Conservation (phyloP, 2,888 invertebrate genomes). For the Diplazon laetatorius region DNA sequence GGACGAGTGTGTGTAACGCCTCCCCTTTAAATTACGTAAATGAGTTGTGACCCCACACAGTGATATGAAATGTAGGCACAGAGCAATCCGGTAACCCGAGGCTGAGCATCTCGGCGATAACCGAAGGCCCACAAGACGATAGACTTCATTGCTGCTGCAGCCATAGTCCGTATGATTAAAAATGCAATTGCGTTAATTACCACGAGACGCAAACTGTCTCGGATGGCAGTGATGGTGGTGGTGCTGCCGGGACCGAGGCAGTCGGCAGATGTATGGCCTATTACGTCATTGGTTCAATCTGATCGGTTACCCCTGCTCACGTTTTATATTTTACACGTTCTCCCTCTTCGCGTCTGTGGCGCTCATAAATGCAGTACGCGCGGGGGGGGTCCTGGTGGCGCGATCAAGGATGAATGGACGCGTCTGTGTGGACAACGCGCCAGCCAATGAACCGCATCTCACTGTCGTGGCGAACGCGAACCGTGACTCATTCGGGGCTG, state of each 20-base stretch:
- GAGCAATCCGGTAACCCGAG: background rate
- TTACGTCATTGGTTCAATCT: constrained; percentile 57
- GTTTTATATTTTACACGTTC: constrained; percentile 40
- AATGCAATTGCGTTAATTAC: constrained; percentile 59
- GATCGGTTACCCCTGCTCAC: constrained; percentile 19
- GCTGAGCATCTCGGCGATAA: constrained; percentile 10
- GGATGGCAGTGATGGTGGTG: constrained; percentile 19
- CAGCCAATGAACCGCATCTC: constrained; percentile 33
- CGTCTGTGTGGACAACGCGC: constrained; percentile 21
- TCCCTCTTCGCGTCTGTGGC: constrained; percentile 21
- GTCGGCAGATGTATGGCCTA: constrained; percentile 48
- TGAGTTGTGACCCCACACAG: background rate
- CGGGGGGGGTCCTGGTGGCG: constrained; percentile 26
- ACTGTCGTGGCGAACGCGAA: constrained; percentile 30
- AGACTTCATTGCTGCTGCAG: constrained; percentile 14
- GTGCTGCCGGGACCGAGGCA: constrained; percentile 21
- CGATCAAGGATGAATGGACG: constrained; percentile 59
- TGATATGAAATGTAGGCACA: constrained; percentile 5
- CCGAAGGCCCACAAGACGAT: constrained; percentile 20
- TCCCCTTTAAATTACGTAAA: constrained; percentile 1
- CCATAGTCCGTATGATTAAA: constrained; percentile 20
- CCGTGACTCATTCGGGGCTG: constrained; percentile 50
- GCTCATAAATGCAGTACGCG: background rate
- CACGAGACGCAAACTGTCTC: constrained; percentile 51
- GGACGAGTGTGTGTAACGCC: too few relatives aligned